Evolutionary conservation across 2,113 vertebrate genomes (phyloP).

Genomic region (Chloropsis cyanopogon): DNA sequence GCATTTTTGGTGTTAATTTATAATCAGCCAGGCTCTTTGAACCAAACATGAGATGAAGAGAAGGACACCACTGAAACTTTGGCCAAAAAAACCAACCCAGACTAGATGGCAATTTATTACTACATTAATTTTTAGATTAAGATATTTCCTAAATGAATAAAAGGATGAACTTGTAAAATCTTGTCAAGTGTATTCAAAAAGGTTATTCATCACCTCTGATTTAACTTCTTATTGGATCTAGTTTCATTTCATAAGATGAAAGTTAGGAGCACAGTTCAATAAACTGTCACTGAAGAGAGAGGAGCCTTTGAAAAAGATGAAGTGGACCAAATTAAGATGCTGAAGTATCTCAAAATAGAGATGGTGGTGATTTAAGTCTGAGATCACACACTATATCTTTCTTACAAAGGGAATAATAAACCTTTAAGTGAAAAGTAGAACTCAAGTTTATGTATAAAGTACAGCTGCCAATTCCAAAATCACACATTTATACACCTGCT

Average conservation of each 20-base stretch:
- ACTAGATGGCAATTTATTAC: neutral
- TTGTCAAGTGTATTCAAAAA: neutral
- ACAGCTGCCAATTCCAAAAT: neutral
- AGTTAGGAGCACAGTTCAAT: neutral
- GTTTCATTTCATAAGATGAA: neutral
- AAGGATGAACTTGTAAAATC: neutral
- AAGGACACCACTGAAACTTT: neutral
- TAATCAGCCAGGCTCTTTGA: neutral
- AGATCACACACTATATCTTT: neutral
- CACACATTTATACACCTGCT: neutral
- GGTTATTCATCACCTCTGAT: neutral
- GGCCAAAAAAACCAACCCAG: neutral
- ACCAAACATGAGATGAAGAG: neutral
- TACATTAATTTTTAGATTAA: neutral
- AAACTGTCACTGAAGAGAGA: neutral
- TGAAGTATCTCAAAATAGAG: neutral
- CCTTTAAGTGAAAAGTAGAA: neutral
- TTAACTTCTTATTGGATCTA: neutral
- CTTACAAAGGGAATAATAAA: neutral
- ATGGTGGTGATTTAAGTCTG: neutral
- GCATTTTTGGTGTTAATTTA: neutral
- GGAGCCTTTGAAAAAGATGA: neutral
- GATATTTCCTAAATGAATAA: neutral
- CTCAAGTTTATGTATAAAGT: neutral
- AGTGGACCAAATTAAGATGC: neutral